Conservation (phyloP, 2,888 invertebrate genomes). For the Andricus quercusramuli region DNA sequence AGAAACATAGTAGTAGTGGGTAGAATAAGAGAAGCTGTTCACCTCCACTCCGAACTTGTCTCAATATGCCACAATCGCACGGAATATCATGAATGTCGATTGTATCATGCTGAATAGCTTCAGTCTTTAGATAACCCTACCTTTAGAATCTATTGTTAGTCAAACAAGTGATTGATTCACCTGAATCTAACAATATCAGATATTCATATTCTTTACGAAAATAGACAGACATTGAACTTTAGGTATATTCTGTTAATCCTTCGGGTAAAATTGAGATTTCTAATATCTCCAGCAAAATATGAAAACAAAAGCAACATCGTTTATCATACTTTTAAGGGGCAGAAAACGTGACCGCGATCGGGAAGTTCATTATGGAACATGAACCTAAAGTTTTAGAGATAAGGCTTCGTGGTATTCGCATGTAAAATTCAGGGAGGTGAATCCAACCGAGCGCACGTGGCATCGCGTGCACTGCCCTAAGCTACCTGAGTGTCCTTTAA, state of each 20-base stretch:
- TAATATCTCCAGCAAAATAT: neutral
- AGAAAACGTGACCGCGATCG: slow-evolving; percentile 6
- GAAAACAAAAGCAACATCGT: slow-evolving; percentile 6
- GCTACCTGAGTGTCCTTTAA: neutral
- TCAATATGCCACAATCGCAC: slow-evolving; percentile 69
- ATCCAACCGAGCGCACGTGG: slow-evolving; percentile 62
- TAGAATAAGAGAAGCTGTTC: slow-evolving; percentile 46
- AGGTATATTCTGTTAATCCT: neutral
- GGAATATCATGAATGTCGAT: slow-evolving; percentile 73
- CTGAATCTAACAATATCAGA: neutral
- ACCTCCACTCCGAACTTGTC: slow-evolving; percentile 65
- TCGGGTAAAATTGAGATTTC: neutral
- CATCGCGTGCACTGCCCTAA: slow-evolving; percentile 59
- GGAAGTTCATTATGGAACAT: slow-evolving; percentile 1
- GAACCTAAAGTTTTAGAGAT: slow-evolving; percentile 22
- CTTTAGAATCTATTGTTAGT: neutral
- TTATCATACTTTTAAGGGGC: neutral
- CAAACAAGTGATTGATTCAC: neutral
- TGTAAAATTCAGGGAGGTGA: slow-evolving; percentile 68
- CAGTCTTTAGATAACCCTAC: slow-evolving; percentile 16
- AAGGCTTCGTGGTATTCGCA: slow-evolving; percentile 55
- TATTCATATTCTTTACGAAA: neutral
- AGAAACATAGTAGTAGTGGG: slow-evolving; percentile 11
- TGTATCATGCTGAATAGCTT: slow-evolving; percentile 68
- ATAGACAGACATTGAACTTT: neutral